Conservation (phyloP, 2,797 vertebrate species). For the Lepilemur ruficaudatus region DNA sequence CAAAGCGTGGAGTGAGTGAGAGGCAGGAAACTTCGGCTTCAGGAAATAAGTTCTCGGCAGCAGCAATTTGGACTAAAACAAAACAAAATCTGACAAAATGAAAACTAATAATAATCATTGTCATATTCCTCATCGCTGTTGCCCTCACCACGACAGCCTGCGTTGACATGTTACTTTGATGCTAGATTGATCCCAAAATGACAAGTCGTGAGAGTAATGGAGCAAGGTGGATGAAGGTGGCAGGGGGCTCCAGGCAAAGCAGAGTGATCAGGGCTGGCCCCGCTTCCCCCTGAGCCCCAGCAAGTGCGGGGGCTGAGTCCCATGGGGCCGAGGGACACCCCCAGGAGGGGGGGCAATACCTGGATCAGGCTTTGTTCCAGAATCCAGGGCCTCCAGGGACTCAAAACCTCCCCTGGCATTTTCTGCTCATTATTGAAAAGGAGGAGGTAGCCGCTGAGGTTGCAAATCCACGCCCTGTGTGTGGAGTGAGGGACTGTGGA, state of each 20-base stretch:
- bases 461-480: not conserved
- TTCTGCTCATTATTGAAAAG: not conserved
- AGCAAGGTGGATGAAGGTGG: not conserved
- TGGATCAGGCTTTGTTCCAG: not conserved
- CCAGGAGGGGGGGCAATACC: fast-evolving
- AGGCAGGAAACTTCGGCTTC: slow-evolving; percentile 54
- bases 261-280: not conserved
- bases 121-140: not conserved
- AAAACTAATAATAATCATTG: slow-evolving; percentile 55
- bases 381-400: not conserved
- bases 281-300: not conserved
- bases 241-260: not conserved
- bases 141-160: not conserved
- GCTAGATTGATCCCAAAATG: slow-evolving; percentile 26
- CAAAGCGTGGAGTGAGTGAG: slow-evolving; percentile 58
- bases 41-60: slow-evolving; percentile 49
- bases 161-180: not conserved
- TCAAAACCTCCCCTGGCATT: not conserved
- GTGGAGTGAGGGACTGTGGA: no score
- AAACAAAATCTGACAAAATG: slow-evolving; percentile 6
- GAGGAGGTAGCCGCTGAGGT: not conserved
- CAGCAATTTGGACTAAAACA: slow-evolving; percentile 33
- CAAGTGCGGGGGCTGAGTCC: not conserved
- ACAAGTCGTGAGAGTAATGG: not conserved
- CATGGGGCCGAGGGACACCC: fast-evolving